Evolutionary conservation across 2,113 vertebrate species (phyloP).

Genomic region (Hippocampus comes): DNA sequence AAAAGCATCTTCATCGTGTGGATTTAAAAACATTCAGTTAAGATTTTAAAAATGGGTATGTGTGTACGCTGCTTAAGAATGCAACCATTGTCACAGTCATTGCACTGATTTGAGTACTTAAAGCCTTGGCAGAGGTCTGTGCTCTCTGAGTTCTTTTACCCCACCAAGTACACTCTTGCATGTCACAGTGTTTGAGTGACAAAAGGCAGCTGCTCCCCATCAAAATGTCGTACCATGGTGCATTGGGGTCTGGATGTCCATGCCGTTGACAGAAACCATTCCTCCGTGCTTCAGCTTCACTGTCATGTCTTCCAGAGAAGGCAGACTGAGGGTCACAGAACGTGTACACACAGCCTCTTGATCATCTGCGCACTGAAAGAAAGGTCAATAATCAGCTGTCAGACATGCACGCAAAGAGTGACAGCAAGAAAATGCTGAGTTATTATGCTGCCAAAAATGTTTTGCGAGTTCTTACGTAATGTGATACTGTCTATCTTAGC

Average conservation of each 20-base stretch:
- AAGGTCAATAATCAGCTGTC: slow-evolving; percentile 4
- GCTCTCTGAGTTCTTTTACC: background rate
- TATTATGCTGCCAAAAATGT: background rate
- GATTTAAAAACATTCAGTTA: background rate
- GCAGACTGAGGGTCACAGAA: slow-evolving; percentile 79
- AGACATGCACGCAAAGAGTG: background rate
- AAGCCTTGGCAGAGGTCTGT: background rate
- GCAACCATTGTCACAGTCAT: background rate
- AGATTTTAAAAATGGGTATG: background rate
- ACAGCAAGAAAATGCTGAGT: background rate
- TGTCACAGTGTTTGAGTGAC: background rate
- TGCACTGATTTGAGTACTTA: background rate
- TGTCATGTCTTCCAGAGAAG: slow-evolving; percentile 73
- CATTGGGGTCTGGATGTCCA: slow-evolving; percentile 86
- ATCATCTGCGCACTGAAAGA: slow-evolving; percentile 88
- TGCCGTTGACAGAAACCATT: slow-evolving; percentile 81
- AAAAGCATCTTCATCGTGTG: no score
- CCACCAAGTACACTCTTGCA: background rate
- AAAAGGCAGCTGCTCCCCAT: background rate
- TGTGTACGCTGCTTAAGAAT: background rate
- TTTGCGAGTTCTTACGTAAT: background rate
- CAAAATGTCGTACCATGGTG: slow-evolving; percentile 75
- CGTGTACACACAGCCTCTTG: slow-evolving; percentile 88
- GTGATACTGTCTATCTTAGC: background rate
- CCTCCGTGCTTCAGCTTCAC: slow-evolving; percentile 92